Base-by-base conservation (phyloP, 2,888 invertebrate genomes). In the Tetropium fuscum region DNA sequence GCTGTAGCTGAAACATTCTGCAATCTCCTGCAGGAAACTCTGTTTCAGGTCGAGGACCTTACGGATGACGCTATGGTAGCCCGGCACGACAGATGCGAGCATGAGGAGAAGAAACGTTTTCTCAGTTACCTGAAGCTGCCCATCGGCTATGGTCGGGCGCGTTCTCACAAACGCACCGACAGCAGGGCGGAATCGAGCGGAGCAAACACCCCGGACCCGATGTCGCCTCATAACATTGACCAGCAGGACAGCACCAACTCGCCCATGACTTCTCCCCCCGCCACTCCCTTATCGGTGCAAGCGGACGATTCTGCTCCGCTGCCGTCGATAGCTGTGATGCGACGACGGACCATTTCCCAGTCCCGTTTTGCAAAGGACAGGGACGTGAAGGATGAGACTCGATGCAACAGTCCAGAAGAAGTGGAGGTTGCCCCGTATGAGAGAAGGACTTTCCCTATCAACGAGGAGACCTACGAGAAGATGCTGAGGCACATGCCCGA, bases 61-160 rank as follows among this genome's bases (percentile, higher is more conserved):
- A 90, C 92, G 0, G 94, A 95, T 59, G 88, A 89, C 58, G 86
- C 89, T 0, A 88, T 90, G 70, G 78, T 84, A 2, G 78, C 83
- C 34, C 87, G 96, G 1, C 97, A 97, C 81, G 87, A 88, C 45
- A 88, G 89, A 64, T 89, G 90, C 66, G 94, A 94, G 81, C 83
- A 84, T 7, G 91, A 92, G 66, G 97, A 97, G 82, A 89, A 91
- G 63, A 90, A 90, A 74, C 90, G 91, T 68, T 92, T 89, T 81
- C 81, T 87, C 76, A 86, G 84, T 69, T 87, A 85, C 73, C 78
- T 86, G 43, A 87, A 82, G 57, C 71, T 81, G 58, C 82, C 82
- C 2, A 53, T 77, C 8, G 80, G 79, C 34, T 78, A 79, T 63
- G 78, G 80, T 25, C 81, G 86, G 48, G 83, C 87, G 25, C 84